Evolutionary conservation across 1,140 invertebrate genomes (phyloP), one percentile per base, ranked within the genome.

Genomic region (Cotesia glomerata): DNA sequence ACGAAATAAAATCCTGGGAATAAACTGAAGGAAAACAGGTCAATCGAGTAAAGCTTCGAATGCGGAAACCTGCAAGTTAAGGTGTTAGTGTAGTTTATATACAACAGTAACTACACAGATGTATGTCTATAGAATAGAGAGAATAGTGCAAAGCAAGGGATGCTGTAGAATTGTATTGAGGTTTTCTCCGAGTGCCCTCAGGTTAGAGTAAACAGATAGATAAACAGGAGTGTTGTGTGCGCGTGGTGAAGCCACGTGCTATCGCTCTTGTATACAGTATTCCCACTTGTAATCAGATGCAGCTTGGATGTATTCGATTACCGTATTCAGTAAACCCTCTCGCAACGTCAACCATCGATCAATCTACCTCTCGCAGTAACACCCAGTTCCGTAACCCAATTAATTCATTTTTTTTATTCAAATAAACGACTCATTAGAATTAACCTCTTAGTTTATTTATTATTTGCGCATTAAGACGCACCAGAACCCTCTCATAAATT

Each of bases 201-300:
- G 65, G 65, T 67, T 35, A 67, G 45, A 39, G 65, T 67, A 54
- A 67, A 49, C 39, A 67, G 39, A 67, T 67, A 67, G 65, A 67
- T 67, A 67, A 67, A 67, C 65, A 67, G 32, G 49, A 34, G 36
- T 13, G 49, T 16, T 26, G 39, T 7, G 18, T 34, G 49, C 13
- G 13, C 39, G 65, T 34, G 56, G 39, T 62, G 59, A 49, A 36
- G 7, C 49, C 49, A 67, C 65, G 65, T 67, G 65, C 8, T 52
- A 45, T 45, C 5, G 39, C 39, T 45, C 39, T 45, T 45, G 8
- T 45, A 45, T 45, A 16, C 52, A 49, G 49, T n/a, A 54, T 34
- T 67, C 49, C 49, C 65, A 34, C 16, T 67, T 14, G 65, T 67
- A 67, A 67, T 67, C 65, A 67, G 49, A 67, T 67, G 65, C 65